These are phyloP conservation scores for Physeter macrocephalus DNA, from an alignment of 2,113 vertebrate genomes.

Conservation along the genomic window DNA sequence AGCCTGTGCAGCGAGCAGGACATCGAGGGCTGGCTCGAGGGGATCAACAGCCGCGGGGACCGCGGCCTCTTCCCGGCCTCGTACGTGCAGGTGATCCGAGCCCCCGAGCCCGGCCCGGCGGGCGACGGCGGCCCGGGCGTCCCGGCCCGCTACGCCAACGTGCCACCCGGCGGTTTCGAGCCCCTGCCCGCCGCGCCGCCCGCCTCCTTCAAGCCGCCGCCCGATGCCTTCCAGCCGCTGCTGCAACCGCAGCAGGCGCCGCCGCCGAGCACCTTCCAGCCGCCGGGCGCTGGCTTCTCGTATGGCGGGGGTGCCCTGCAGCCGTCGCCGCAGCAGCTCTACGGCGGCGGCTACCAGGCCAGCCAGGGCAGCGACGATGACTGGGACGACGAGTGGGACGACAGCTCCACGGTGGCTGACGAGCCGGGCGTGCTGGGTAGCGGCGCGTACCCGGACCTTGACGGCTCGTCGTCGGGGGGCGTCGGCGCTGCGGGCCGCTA, in stretches of 20 bases:
- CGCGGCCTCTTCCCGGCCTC: conserved; percentile 95
- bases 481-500: conserved; percentile 76
- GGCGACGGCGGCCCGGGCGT: conserved; percentile 53
- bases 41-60: conserved; percentile 89
- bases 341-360: conserved; percentile 78
- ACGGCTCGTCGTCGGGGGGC: conserved; percentile 80
- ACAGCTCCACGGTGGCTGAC: conserved; percentile 93
- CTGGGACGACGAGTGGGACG: conserved; percentile 99
- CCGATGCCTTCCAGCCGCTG: conserved; percentile 62
- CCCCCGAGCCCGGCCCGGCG: conserved; percentile 68
- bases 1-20: conserved; percentile 92
- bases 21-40: conserved; percentile 96
- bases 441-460: conserved; percentile 83
- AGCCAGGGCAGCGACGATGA: conserved; percentile 94
- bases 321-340: conserved; percentile 70
- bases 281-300: conserved; percentile 62
- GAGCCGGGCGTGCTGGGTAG: conserved; percentile 85
- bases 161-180: conserved; percentile 84
- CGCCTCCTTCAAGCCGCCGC: conserved; percentile 60
- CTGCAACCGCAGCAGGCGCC: conserved; percentile 57
- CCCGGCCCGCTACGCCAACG: conserved; percentile 84
- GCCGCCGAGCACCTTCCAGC: conserved; percentile 49
- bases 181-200: conserved; percentile 65
- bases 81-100: conserved; percentile 90
- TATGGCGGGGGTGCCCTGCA: conserved; percentile 57